A percentile compares a stretch with the other conserved stretches of the same genome.
Evolutionary conservation across 2,888 invertebrate species (phyloP).

Genomic region (Sphecodes monilicornis): DNA sequence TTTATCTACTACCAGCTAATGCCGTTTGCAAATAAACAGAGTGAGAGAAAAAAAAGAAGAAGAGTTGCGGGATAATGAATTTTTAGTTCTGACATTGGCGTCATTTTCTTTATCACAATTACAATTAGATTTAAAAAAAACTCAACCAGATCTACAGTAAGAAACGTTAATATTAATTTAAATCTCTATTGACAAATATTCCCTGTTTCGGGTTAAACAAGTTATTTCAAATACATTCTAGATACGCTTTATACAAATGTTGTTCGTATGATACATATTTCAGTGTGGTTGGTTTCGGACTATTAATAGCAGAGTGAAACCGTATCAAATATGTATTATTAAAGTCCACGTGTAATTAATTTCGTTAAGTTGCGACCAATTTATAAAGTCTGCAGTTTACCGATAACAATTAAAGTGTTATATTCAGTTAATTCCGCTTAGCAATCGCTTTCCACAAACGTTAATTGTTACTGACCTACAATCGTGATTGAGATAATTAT

Average conservation of each 20-base stretch:
- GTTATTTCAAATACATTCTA: neutral
- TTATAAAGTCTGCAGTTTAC: neutral
- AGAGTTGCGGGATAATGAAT: too few species aligned
- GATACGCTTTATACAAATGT: neutral
- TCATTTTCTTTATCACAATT: neutral
- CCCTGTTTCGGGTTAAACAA: neutral
- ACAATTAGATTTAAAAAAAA: too few species aligned
- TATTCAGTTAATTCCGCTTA: neutral
- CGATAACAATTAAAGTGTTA: conserved; percentile 1
- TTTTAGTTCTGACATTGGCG: too few species aligned
- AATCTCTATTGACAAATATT: neutral
- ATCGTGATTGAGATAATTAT: neutral
- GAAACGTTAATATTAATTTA: neutral
- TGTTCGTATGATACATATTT: neutral
- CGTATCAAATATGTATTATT: neutral
- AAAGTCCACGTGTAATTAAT: neutral
- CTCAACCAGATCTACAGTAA: too few species aligned
- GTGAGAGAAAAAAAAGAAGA: neutral
- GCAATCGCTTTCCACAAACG: neutral
- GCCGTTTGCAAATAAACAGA: neutral
- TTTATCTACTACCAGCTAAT: neutral
- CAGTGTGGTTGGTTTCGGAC: neutral
- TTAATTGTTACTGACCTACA: neutral
- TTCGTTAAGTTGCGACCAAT: neutral
- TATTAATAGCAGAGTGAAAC: neutral